These are phyloP conservation scores for Microctonus hyperodae DNA, from an alignment of 2,888 invertebrate genomes.

Conservation along the genomic window DNA sequence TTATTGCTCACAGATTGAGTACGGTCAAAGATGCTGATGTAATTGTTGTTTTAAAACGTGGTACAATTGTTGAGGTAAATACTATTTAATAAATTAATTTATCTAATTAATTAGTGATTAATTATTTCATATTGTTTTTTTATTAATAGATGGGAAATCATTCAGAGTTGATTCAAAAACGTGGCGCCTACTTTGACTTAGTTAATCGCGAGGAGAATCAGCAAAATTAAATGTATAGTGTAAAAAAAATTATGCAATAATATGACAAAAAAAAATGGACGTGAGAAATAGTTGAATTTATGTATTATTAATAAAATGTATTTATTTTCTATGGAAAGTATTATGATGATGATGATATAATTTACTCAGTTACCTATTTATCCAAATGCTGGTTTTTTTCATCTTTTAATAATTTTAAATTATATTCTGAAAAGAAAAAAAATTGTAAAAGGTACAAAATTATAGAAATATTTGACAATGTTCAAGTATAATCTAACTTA, in stretches of 20 bases:
- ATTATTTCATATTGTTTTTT: conserved; percentile 9
- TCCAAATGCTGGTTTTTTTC: too few relatives aligned
- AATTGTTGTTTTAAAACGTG: conserved; percentile 88
- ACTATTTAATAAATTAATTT: conserved; percentile 28
- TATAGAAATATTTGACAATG: too few relatives aligned
- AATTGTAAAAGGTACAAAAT: too few relatives aligned
- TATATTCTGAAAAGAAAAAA: too few relatives aligned
- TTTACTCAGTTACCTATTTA: conserved; percentile 18
- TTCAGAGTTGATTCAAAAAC: conserved; percentile 75
- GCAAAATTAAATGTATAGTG: conserved; percentile 44
- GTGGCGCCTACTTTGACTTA: conserved; percentile 87
- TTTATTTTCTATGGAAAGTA: conserved; percentile 15
- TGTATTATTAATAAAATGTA: conserved; percentile 18
- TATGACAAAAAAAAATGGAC: neutral
- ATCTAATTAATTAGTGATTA: neutral
- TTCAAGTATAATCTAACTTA: too few relatives aligned
- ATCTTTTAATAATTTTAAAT: too few relatives aligned
- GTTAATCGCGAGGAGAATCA: conserved; percentile 76
- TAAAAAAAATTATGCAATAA: conserved; percentile 40
- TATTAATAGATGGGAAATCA: conserved; percentile 80
- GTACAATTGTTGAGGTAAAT: conserved; percentile 80
- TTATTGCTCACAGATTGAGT: conserved; percentile 93
- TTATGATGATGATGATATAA: conserved; percentile 3
- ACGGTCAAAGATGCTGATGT: conserved; percentile 91
- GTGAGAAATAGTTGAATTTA: conserved; percentile 26